Evolutionary conservation across 2,113 vertebrate genomes (phyloP).

Genomic region (Hystrix cristata): DNA sequence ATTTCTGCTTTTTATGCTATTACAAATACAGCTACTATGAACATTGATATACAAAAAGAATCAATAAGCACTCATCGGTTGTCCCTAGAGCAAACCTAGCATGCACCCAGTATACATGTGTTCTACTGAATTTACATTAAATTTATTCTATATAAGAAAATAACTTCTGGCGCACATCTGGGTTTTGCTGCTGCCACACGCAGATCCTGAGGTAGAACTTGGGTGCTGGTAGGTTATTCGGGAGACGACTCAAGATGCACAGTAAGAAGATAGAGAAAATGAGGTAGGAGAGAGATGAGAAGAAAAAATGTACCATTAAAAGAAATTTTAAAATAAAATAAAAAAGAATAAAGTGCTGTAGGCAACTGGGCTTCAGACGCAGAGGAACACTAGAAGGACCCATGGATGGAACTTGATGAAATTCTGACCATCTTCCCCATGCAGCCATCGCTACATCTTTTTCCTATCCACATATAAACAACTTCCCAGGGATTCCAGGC

Average conservation of each 20-base stretch:
- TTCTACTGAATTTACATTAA: not conserved
- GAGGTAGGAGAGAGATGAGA: not conserved
- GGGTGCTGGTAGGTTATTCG: not conserved
- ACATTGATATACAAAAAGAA: not conserved
- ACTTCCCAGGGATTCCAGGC: not conserved
- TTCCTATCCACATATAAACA: not conserved
- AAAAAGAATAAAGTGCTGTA: not conserved
- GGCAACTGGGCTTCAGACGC: not conserved
- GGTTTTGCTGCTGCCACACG: not conserved
- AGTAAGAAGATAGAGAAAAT: not conserved
- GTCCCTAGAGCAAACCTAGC: not conserved
- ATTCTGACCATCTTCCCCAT: not conserved
- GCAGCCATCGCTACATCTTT: not conserved
- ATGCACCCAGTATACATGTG: not conserved
- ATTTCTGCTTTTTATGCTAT: not conserved
- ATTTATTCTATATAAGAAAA: not conserved
- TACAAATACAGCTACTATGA: constrained; percentile 8
- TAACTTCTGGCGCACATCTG: not conserved
- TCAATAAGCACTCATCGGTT: not conserved
- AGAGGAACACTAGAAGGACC: not conserved
- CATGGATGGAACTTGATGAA: not conserved
- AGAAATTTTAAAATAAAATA: not conserved
- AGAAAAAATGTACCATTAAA: too few species aligned
- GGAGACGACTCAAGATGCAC: not conserved
- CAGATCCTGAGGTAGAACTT: constrained; percentile 4